phyloP scores from a whole-genome alignment of 1,140 invertebrate species.

The Ips typographus region DNA sequence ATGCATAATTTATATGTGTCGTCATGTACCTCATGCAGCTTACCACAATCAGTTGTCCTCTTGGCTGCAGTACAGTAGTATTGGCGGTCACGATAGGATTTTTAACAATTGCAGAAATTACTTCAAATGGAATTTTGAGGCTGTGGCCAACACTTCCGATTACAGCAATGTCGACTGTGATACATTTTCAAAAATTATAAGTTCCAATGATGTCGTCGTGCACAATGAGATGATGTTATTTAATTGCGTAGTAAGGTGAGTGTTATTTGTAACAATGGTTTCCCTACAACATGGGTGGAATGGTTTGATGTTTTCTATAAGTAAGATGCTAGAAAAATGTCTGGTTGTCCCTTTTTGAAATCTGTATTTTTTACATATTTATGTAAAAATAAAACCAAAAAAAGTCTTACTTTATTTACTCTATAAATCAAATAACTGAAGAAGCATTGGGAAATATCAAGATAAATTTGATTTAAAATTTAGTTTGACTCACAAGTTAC shows the following conservation, averaged over 20 bases:
- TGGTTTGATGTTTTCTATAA: conserved; percentile 13
- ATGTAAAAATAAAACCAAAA: no score
- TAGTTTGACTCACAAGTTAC: no score
- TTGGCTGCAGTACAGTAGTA: conserved; percentile 87
- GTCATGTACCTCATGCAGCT: conserved; percentile 82
- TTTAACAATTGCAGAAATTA: conserved; percentile 80
- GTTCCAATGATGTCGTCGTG: conserved; percentile 86
- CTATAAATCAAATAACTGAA: no score
- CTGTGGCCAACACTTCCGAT: conserved; percentile 74
- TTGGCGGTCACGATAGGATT: conserved; percentile 77
- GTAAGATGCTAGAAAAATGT: neutral
- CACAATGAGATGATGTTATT: conserved; percentile 86
- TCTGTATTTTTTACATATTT: no score
- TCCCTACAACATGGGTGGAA: conserved; percentile 67
- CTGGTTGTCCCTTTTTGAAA: no score
- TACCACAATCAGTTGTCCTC: conserved; percentile 77
- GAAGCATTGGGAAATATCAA: no score
- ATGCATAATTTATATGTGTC: conserved; percentile 85
- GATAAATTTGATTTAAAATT: no score
- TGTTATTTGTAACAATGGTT: conserved; percentile 72
- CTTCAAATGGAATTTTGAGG: conserved; percentile 89
- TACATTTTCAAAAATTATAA: conserved; percentile 72
- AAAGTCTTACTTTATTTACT: no score
- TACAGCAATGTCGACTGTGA: conserved; percentile 83
- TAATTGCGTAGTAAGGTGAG: conserved; percentile 64